Percentiles rank a stretch among this genome's conserved stretches.
phyloP scores from a whole-genome alignment of 2,113 vertebrate genomes.

The Grallaria varia region DNA sequence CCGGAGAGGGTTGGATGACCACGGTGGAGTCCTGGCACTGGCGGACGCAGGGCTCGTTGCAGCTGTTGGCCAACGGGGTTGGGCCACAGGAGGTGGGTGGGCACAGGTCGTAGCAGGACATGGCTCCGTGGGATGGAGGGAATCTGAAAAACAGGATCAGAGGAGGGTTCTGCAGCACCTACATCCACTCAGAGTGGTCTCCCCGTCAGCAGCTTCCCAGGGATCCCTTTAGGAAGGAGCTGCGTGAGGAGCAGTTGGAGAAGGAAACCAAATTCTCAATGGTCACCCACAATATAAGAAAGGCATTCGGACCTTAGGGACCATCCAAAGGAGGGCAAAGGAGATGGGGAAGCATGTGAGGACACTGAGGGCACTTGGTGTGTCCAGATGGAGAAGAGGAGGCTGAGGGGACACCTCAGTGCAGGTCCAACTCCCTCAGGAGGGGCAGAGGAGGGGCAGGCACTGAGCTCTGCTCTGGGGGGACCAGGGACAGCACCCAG shows the following conservation, averaged over 20 bases:
- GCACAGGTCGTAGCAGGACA: conserved; percentile 18
- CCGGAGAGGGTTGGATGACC: not conserved
- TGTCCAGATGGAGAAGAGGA: not conserved
- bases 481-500: not conserved
- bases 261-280: not conserved
- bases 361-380: not conserved
- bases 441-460: not conserved
- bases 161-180: not conserved
- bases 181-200: not conserved
- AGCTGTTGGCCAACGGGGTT: not conserved
- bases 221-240: rapidly evolving
- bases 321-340: not conserved
- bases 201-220: no score
- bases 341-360: not conserved
- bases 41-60: not conserved
- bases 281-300: not conserved
- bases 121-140: not conserved
- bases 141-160: not conserved
- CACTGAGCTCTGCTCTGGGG: not conserved
- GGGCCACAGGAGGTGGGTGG: not conserved
- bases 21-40: not conserved
- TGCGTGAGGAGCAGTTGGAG: not conserved
- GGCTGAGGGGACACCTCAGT: not conserved
- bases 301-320: no score
- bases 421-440: not conserved